Evolutionary conservation across 2,797 vertebrate genomes (phyloP).

Genomic region (Takifugu ocellatus): DNA sequence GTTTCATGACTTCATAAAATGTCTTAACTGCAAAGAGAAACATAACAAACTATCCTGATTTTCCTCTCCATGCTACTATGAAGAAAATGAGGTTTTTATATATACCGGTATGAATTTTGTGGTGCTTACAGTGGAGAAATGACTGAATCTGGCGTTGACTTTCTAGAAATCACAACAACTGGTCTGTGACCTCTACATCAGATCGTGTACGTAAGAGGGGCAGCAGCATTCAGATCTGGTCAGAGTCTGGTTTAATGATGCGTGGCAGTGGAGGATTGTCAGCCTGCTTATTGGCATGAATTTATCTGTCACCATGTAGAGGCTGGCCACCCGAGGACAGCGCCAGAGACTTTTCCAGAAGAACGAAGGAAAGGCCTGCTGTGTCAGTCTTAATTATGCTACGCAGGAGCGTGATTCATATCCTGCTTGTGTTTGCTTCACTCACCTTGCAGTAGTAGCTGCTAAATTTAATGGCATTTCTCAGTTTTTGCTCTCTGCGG

Average conservation of each 20-base stretch:
- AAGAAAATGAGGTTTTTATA: too few species aligned
- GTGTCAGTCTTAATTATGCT: conserved; percentile 27
- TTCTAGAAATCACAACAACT: too few species aligned
- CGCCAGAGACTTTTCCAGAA: conserved; percentile 21
- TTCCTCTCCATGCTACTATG: too few species aligned
- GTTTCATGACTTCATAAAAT: too few species aligned
- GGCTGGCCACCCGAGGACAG: conserved; percentile 39
- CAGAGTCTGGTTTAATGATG: conserved; percentile 50
- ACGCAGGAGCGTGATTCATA: conserved; percentile 10
- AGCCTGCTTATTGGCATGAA: conserved; percentile 18
- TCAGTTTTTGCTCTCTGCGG: background rate
- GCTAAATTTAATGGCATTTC: background rate
- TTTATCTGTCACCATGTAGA: conserved; percentile 24
- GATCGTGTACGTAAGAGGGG: conserved; percentile 2
- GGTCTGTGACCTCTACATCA: too few species aligned
- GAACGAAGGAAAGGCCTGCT: conserved; percentile 23
- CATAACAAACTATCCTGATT: too few species aligned
- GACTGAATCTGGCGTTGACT: too few species aligned
- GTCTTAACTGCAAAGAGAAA: too few species aligned
- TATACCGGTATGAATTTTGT: too few species aligned
- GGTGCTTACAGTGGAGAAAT: too few species aligned
- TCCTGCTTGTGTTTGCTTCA: conserved; percentile 10
- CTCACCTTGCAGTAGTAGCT: conserved; percentile 13
- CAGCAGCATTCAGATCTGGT: conserved; percentile 36
- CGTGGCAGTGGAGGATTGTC: conserved; percentile 37